A percentile compares a stretch with the other conserved stretches of the same genome.
These are phyloP conservation scores for Scalopus aquaticus DNA, from an alignment of 2,113 vertebrate species.

Conservation along the genomic window DNA sequence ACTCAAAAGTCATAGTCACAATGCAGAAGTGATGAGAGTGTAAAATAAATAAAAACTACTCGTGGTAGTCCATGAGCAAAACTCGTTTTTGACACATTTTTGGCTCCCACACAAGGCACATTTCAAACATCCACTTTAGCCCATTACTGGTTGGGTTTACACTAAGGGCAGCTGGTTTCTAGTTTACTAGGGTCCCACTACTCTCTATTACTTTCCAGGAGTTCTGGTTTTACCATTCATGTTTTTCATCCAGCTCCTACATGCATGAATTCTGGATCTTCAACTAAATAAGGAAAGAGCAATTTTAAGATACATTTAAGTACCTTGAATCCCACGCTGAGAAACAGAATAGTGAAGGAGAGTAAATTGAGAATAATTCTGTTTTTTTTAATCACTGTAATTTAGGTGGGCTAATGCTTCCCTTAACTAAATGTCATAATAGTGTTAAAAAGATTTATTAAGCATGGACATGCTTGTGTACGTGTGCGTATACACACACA, in stretches of 20 bases:
- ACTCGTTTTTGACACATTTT: background rate
- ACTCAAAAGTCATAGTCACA: background rate
- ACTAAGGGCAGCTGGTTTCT: background rate
- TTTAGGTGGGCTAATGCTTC: background rate
- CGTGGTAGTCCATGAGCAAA: background rate
- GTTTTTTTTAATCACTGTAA: background rate
- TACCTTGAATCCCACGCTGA: background rate
- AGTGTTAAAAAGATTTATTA: background rate
- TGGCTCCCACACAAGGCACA: background rate
- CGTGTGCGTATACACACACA: no score
- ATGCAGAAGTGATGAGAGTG: background rate
- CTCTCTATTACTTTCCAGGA: background rate
- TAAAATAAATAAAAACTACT: background rate
- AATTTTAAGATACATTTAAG: background rate
- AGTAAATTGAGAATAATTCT: background rate
- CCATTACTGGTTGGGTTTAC: background rate
- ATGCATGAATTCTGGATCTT: background rate
- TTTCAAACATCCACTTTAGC: background rate
- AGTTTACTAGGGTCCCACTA: background rate
- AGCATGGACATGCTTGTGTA: background rate
- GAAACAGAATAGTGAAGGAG: background rate
- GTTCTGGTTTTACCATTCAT: background rate
- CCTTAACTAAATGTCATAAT: background rate
- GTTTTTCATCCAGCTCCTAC: background rate
- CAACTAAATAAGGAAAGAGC: background rate